Evolutionary conservation across 1,140 invertebrate species (phyloP).

Genomic region (Homarus americanus): DNA sequence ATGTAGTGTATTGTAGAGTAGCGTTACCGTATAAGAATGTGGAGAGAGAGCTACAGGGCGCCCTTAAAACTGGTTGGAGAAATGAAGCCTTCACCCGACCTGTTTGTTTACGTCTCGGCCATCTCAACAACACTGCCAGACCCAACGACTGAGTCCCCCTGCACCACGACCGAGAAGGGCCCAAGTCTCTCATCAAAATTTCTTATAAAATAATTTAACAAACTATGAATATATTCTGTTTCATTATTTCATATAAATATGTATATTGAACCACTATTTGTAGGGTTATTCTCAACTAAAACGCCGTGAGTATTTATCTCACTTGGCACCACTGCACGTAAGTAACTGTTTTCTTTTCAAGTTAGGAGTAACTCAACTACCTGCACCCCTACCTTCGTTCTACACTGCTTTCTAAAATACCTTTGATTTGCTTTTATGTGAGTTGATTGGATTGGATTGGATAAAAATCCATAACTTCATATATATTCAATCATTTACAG

Average conservation of each 20-base stretch:
- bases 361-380: background rate
- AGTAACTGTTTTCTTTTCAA: slow-evolving; percentile 19
- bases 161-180: too few species aligned
- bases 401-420: too few species aligned
- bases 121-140: slow-evolving; percentile 23
- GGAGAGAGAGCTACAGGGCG: background rate
- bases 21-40: background rate
- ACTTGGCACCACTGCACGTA: background rate
- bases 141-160: background rate
- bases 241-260: background rate
- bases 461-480: too few species aligned
- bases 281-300: too few species aligned
- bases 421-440: too few species aligned
- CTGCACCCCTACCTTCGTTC: background rate
- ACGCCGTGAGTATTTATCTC: background rate
- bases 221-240: background rate
- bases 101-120: slow-evolving; percentile 44
- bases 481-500: too few species aligned
- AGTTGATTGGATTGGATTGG: too few species aligned
- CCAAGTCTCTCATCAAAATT: too few species aligned
- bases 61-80: background rate
- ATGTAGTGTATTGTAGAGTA: background rate
- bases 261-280: too few species aligned
- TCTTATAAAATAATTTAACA: too few species aligned
- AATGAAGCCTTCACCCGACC: background rate